phyloP scores from a whole-genome alignment of 2,113 vertebrate species.

The Tetrao urogallus region DNA sequence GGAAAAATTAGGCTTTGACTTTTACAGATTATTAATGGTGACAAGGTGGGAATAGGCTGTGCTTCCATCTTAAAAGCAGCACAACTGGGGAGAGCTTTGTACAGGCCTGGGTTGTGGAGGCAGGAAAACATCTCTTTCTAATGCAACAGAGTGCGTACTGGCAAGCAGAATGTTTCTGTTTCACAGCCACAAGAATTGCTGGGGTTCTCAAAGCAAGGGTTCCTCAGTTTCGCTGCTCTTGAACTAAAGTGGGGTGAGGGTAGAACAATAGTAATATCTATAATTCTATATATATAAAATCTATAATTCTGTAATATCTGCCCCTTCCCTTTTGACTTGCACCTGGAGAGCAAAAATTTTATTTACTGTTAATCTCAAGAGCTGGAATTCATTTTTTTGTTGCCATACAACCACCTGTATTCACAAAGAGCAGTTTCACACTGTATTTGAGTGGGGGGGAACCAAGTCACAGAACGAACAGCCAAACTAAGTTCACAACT shows the following conservation, averaged over 20 bases:
- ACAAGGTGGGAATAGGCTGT: conserved; percentile 48
- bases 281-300: too few relatives aligned
- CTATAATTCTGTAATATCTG: background rate
- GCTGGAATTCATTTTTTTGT: background rate
- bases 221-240: background rate
- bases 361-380: background rate
- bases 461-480: background rate
- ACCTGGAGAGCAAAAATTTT: background rate
- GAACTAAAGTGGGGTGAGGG: background rate
- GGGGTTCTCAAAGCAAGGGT: background rate
- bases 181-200: background rate
- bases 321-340: background rate
- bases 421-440: background rate
- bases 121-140: background rate
- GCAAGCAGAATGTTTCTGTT: background rate
- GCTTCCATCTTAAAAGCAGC: conserved; percentile 27
- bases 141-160: background rate
- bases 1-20: conserved; percentile 61
- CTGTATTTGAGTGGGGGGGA: background rate
- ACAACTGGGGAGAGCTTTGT: background rate
- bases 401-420: background rate
- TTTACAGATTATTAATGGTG: conserved; percentile 65
- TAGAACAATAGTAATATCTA: background rate
- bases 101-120: background rate
- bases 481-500: conserved; percentile 3